Conservation (phyloP, 2,888 invertebrate genomes). For the Saturnia japonica region DNA sequence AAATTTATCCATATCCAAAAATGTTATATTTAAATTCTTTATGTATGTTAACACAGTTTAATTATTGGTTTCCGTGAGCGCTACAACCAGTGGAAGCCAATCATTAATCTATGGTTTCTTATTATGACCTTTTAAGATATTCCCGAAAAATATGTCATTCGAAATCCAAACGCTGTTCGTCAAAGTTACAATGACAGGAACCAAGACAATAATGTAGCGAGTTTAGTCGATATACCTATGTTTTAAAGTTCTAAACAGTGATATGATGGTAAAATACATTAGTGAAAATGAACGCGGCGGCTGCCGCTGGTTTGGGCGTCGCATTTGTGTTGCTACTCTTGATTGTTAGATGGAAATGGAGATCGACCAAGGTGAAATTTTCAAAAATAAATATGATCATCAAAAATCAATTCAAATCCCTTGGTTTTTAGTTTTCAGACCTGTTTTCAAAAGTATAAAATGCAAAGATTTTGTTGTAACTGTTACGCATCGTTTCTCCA, state of each 20-base stretch:
- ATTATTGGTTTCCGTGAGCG: too few relatives aligned
- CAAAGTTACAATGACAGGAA: neutral
- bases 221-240: neutral
- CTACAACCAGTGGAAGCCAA: too few relatives aligned
- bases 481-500: too few relatives aligned
- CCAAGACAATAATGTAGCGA: neutral
- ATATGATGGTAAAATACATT: slow-evolving; percentile 38
- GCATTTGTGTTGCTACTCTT: slow-evolving; percentile 48
- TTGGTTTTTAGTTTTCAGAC: too few relatives aligned
- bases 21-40: too few relatives aligned
- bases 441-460: neutral
- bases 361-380: slow-evolving; percentile 42
- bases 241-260: slow-evolving; percentile 6
- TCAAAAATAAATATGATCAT: neutral
- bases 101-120: too few relatives aligned
- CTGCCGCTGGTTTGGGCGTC: slow-evolving; percentile 51
- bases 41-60: too few relatives aligned
- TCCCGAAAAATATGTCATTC: neutral
- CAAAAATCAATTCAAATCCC: too few relatives aligned
- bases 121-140: neutral
- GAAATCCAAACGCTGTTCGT: neutral
- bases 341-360: slow-evolving; percentile 53
- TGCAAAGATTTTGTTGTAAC: too few relatives aligned
- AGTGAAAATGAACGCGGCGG: slow-evolving; percentile 47
- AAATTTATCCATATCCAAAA: too few relatives aligned